Percentiles rank a stretch among this genome's conserved stretches.
These are phyloP conservation scores for Hydrotaea diabolus DNA, from an alignment of 2,888 invertebrate genomes.

Conservation along the genomic window DNA sequence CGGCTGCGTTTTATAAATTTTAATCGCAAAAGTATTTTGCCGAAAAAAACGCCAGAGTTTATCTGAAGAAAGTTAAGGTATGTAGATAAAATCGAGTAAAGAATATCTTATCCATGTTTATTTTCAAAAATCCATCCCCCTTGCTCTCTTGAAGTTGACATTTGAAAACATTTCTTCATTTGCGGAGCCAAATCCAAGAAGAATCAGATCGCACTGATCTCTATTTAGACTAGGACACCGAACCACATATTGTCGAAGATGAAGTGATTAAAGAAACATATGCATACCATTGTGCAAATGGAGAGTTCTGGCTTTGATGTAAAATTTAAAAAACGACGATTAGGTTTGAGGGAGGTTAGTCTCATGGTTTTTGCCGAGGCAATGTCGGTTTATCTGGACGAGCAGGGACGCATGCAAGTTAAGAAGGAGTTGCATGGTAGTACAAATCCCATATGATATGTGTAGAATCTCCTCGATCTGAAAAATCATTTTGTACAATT, in stretches of 20 bases:
- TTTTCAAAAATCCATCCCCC: background rate
- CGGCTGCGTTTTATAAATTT: conserved; percentile 98
- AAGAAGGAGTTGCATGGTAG: conserved; percentile 90
- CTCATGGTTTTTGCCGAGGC: conserved; percentile 97
- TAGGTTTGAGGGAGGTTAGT: conserved; percentile 94
- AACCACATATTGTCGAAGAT: no score
- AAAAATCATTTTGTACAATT: conserved; percentile 99
- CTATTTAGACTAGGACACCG: conserved; percentile 98
- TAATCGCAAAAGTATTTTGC: conserved; percentile 99
- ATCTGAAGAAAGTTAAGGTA: conserved; percentile 97
- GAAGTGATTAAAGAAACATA: no score
- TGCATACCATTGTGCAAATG: no score
- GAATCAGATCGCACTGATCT: conserved; percentile 98
- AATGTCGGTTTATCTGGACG: conserved; percentile 95
- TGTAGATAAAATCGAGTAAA: conserved; percentile 38
- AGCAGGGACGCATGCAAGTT: conserved; percentile 96
- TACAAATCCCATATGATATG: conserved; percentile 96
- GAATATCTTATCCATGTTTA: no score
- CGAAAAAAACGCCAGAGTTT: conserved; percentile 99
- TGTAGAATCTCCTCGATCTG: conserved; percentile 96
- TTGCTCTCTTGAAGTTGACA: no score
- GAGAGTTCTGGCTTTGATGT: conserved; percentile 99
- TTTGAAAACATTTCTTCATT: background rate
- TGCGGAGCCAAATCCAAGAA: conserved; percentile 92
- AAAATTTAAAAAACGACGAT: conserved; percentile 98